phyloP scores from a whole-genome alignment of 2,888 invertebrate genomes.

The Adineta ricciae region DNA sequence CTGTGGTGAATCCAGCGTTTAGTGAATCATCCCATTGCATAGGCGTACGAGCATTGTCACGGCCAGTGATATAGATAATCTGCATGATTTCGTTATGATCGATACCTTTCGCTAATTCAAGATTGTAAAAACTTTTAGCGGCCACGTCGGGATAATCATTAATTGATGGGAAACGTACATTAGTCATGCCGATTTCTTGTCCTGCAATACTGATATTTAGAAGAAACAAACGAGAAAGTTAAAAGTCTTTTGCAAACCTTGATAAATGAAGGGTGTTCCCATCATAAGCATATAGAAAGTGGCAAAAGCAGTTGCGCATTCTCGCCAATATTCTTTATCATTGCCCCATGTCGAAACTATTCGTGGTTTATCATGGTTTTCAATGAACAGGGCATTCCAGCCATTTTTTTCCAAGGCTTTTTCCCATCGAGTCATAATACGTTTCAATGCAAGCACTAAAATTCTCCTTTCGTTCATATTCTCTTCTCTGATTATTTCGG shows the following conservation, averaged over 20 bases:
- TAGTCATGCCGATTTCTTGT: conserved; percentile 18
- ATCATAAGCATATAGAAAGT: conserved; percentile 13
- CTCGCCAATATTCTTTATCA: not conserved
- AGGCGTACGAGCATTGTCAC: conserved; percentile 44
- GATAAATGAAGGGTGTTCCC: conserved; percentile 9
- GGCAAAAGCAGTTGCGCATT: conserved; percentile 9
- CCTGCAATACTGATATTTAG: not conserved
- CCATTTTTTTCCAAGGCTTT: not conserved
- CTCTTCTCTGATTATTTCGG: not conserved
- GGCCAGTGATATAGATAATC: not conserved
- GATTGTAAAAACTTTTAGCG: not conserved
- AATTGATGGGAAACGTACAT: not conserved
- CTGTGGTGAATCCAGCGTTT: conserved; percentile 18
- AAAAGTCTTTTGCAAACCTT: not conserved
- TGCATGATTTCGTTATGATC: not conserved
- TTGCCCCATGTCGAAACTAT: not conserved
- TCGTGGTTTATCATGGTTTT: not conserved
- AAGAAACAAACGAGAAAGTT: not conserved
- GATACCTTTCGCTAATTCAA: not conserved
- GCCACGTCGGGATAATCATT: conserved; percentile 4
- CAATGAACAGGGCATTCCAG: conserved; percentile 5
- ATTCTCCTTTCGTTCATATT: too few species aligned
- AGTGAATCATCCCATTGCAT: conserved; percentile 45
- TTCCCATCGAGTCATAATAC: conserved; percentile 3
- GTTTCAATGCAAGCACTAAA: conserved; percentile 9